Conservation (phyloP, 2,888 invertebrate genomes). For the Tribolium freemani region DNA sequence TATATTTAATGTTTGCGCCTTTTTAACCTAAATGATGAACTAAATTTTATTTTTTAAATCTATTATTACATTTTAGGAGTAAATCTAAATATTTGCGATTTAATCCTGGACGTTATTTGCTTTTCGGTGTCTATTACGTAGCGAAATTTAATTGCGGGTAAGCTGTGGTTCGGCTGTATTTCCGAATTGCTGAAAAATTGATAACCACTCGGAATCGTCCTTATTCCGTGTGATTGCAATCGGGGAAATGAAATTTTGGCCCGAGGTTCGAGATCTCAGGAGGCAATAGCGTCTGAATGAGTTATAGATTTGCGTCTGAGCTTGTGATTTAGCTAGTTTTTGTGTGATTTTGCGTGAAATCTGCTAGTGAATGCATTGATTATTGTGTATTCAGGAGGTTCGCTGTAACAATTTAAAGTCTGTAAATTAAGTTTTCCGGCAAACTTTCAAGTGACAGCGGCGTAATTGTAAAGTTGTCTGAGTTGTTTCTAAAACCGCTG, state of each 20-base stretch:
- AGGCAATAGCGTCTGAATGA: constrained; percentile 25
- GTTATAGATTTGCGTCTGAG: constrained; percentile 31
- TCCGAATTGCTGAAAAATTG: constrained; percentile 22
- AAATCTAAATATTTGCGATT: too few species aligned
- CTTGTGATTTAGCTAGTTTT: constrained; percentile 30
- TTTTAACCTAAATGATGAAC: too few species aligned
- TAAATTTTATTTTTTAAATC: too few species aligned
- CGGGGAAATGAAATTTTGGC: constrained; percentile 32
- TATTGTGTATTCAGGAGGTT: constrained; percentile 58
- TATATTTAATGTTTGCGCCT: too few species aligned
- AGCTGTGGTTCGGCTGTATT: neutral
- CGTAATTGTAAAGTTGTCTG: constrained; percentile 62
- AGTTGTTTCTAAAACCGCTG: constrained; percentile 50
- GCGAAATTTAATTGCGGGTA: neutral
- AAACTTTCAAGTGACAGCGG: constrained; percentile 60
- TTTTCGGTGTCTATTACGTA: too few species aligned
- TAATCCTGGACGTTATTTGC: too few species aligned
- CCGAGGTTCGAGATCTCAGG: constrained; percentile 9
- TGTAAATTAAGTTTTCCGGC: constrained; percentile 61
- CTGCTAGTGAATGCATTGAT: constrained; percentile 33
- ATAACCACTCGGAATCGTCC: constrained; percentile 17
- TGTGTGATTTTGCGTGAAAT: constrained; percentile 15
- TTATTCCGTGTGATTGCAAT: constrained; percentile 26
- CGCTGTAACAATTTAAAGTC: constrained; percentile 60
- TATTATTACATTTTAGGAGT: too few species aligned